Evolutionary conservation across 1,140 invertebrate species (phyloP).

Genomic region (Whitmania pigra): DNA sequence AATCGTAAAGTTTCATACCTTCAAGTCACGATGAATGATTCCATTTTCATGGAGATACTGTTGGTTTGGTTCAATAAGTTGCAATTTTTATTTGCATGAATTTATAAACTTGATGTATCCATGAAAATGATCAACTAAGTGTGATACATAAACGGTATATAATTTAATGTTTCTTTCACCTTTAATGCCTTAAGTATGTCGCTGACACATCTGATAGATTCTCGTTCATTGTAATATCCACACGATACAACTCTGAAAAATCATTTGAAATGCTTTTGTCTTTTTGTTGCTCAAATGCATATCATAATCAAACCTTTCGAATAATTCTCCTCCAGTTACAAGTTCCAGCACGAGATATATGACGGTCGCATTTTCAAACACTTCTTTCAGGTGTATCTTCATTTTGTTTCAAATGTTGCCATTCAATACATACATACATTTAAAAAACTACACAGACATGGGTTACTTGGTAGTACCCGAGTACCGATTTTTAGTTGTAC

Average conservation of each 20-base stretch:
- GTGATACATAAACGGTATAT: background rate
- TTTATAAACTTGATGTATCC: background rate
- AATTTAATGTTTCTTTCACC: constrained; percentile 30
- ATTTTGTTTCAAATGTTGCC: background rate
- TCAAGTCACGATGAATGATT: constrained; percentile 44
- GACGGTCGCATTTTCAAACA: constrained; percentile 69
- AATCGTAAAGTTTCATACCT: constrained; percentile 28
- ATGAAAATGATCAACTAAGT: background rate
- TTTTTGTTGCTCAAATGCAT: background rate
- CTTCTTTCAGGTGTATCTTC: constrained; percentile 34
- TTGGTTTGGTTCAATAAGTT: constrained; percentile 24
- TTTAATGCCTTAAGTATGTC: constrained; percentile 42
- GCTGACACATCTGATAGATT: constrained; percentile 42
- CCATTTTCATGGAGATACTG: constrained; percentile 45
- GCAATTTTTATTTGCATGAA: background rate
- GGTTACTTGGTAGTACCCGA: no score
- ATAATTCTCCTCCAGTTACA: constrained; percentile 79
- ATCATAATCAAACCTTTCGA: constrained; percentile 55
- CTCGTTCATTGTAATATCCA: constrained; percentile 45
- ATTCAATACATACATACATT: background rate
- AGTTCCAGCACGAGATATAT: constrained; percentile 84
- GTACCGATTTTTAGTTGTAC: no score
- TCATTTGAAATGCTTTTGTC: background rate
- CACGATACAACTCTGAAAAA: constrained; percentile 41
- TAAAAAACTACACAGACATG: no score